Percentiles rank a stretch among this genome's conserved stretches.
Conservation (phyloP, 2,113 vertebrate genomes). For the Ciconia boyciana region DNA sequence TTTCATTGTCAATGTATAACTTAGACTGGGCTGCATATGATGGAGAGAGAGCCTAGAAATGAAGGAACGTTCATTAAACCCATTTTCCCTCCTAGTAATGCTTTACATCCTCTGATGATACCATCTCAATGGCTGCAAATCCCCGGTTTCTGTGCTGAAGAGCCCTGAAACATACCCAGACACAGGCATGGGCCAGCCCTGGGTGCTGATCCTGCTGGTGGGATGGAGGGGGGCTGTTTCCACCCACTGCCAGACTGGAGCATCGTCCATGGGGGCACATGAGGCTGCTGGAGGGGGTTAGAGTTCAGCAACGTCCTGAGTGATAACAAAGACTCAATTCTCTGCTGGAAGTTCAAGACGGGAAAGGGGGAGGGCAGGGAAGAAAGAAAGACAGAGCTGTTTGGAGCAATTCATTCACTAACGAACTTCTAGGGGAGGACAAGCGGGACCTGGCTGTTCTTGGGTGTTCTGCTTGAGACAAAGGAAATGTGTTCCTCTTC, state of each 20-base stretch:
- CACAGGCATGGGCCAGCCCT: background rate
- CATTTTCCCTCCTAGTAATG: background rate
- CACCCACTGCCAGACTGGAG: background rate
- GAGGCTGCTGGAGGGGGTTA: background rate
- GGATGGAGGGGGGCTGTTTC: background rate
- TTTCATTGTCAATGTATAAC: background rate
- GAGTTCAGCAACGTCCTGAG: constrained; percentile 7
- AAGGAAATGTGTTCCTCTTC: background rate
- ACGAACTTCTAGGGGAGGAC: constrained; percentile 40
- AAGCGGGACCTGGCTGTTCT: background rate
- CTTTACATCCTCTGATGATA: background rate
- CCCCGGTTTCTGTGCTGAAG: background rate
- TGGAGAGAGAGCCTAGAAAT: background rate
- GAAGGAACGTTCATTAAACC: background rate
- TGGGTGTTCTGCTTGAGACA: background rate
- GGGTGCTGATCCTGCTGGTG: background rate
- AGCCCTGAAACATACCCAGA: background rate
- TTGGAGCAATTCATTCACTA: constrained; percentile 48
- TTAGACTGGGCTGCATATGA: background rate
- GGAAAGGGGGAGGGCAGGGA: constrained; percentile 7
- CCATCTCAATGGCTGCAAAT: background rate
- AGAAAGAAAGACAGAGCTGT: background rate
- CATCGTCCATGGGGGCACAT: background rate
- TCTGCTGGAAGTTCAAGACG: constrained; percentile 37
- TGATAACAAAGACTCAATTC: constrained; percentile 66